A percentile compares a stretch with the other conserved stretches of the same genome.
phyloP scores from a whole-genome alignment of 2,113 vertebrate genomes.

The Chascanopsetta lugubris region DNA sequence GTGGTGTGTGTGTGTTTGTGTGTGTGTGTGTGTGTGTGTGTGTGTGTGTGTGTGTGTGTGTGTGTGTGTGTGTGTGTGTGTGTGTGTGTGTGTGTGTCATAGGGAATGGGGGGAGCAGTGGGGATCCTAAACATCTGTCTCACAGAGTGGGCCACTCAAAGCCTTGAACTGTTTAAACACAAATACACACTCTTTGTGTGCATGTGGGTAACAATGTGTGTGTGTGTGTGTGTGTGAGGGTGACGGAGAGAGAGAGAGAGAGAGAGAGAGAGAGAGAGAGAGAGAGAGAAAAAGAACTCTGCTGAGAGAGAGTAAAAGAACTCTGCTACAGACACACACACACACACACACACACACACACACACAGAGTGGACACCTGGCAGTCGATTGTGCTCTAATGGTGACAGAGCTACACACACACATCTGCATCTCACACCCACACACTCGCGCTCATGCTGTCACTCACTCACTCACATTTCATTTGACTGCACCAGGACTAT shows the following conservation, averaged over 20 bases:
- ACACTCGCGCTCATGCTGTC: conserved; percentile 7
- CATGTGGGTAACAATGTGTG: conserved; percentile 4
- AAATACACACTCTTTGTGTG: conserved; percentile 19
- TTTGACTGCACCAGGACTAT: too few species aligned
- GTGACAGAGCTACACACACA: conserved; percentile 42
- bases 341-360: conserved; percentile 23
- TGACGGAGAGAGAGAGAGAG: not conserved
- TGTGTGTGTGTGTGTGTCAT: conserved; percentile 32
- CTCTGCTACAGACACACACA: not conserved
- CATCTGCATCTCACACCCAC: conserved; percentile 51
- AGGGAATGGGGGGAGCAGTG: conserved; percentile 12
- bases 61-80: conserved; percentile 17
- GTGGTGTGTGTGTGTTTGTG: conserved; percentile 27
- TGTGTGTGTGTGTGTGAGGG: conserved; percentile 4
- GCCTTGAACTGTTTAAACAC: conserved; percentile 50
- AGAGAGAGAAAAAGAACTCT: too few species aligned
- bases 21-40: conserved; percentile 18
- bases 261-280: too few species aligned
- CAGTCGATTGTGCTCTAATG: conserved; percentile 43
- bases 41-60: conserved; percentile 21
- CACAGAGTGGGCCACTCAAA: conserved; percentile 61
- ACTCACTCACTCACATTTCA: not conserved
- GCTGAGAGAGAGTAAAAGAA: too few species aligned
- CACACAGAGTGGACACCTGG: conserved; percentile 52
- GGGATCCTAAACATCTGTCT: conserved; percentile 65